Percentiles rank a stretch among this genome's conserved stretches.
These are phyloP conservation scores for Agrypnia vestita DNA, from an alignment of 1,140 invertebrate species.

Conservation along the genomic window DNA sequence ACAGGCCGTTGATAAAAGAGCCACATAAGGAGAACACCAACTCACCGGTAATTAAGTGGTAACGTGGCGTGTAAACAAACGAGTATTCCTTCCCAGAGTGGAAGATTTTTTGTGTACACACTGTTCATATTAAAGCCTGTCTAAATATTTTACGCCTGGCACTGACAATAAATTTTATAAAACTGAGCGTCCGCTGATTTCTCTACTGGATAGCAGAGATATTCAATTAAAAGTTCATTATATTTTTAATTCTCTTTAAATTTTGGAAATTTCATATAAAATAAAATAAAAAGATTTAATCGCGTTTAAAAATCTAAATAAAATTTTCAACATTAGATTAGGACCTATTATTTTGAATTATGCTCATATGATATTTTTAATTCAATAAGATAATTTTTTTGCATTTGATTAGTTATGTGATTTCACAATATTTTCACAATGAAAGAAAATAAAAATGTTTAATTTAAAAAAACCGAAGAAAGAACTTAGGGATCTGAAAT, in stretches of 20 bases:
- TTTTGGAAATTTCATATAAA: background rate
- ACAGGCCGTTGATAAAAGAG: no score
- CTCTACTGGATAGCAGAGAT: background rate
- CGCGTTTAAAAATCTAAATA: background rate
- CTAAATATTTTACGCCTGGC: conserved; percentile 21
- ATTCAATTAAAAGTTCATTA: background rate
- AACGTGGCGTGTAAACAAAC: conserved; percentile 31
- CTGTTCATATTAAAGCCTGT: conserved; percentile 20
- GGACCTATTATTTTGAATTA: no score
- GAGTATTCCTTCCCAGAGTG: background rate
- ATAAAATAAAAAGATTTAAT: no score
- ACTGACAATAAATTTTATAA: conserved; percentile 13
- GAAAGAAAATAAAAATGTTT: no score
- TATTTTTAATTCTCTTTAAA: no score
- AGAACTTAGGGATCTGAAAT: no score
- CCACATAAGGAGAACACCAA: conserved; percentile 61
- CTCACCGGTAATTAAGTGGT: conserved; percentile 62
- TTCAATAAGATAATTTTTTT: no score
- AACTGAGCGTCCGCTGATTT: background rate
- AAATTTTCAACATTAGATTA: background rate
- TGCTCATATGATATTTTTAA: no score
- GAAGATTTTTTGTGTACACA: background rate
- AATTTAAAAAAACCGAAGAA: no score
- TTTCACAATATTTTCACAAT: no score
- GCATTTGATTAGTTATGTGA: no score